A percentile compares a stretch with the other conserved stretches of the same genome.
Conservation (phyloP, 2,797 vertebrate species). For the Gymnodraco acuticeps region DNA sequence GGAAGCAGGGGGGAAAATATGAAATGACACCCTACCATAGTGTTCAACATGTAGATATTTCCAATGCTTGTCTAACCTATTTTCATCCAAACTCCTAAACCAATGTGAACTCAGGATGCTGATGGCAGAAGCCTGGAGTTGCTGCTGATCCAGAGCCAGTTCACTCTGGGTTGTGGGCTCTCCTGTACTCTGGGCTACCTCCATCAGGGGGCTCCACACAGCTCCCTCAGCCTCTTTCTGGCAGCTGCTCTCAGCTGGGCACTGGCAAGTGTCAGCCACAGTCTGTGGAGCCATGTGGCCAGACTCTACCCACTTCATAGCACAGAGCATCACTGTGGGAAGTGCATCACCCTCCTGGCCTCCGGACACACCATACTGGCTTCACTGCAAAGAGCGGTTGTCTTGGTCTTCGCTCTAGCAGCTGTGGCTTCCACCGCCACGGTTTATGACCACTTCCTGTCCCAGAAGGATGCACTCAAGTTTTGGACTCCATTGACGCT, state of each 20-base stretch:
- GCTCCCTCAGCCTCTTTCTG: constrained; percentile 84
- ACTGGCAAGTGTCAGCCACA: constrained; percentile 65
- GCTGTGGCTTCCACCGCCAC: constrained; percentile 82
- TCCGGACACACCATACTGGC: constrained; percentile 78
- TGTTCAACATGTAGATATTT: not conserved
- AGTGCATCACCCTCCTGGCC: constrained; percentile 88
- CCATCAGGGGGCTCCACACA: constrained; percentile 88
- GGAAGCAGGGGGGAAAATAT: too few relatives aligned
- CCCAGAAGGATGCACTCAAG: constrained; percentile 86
- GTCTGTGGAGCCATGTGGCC: constrained; percentile 82
- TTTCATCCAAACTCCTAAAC: not conserved
- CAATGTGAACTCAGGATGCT: constrained; percentile 48
- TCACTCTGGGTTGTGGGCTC: constrained; percentile 90
- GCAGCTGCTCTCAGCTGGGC: constrained; percentile 84
- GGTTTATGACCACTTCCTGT: constrained; percentile 90
- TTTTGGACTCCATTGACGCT: constrained; percentile 92
- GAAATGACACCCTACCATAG: too few relatives aligned
- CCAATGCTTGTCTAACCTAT: not conserved
- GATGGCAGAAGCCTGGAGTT: constrained; percentile 58
- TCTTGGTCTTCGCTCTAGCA: constrained; percentile 83
- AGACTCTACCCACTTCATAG: constrained; percentile 88
- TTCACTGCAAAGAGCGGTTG: constrained; percentile 80
- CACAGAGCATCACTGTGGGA: constrained; percentile 85
- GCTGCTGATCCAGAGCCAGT: constrained; percentile 89
- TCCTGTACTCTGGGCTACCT: constrained; percentile 88